Conservation (phyloP, 1,140 invertebrate genomes). For the Sesamia nonagrioides region DNA sequence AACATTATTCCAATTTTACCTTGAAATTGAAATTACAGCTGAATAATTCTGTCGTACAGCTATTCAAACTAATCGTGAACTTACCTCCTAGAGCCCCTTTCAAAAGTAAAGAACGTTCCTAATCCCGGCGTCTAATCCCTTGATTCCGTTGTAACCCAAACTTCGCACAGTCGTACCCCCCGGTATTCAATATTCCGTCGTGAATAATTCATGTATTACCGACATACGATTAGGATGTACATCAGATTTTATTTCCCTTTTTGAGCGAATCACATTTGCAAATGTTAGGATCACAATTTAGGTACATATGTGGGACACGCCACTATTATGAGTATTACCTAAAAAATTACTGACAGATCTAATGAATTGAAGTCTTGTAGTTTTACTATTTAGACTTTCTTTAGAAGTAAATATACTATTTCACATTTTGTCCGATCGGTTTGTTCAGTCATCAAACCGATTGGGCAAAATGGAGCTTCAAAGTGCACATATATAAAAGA, state of each 20-base stretch:
- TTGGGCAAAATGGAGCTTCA: too few relatives aligned
- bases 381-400: background rate
- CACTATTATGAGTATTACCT: conserved; percentile 28
- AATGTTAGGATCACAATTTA: conserved; percentile 25
- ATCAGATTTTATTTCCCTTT: conserved; percentile 45
- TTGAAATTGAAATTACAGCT: background rate
- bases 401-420: too few relatives aligned
- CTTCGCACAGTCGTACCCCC: background rate
- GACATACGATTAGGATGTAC: conserved; percentile 48
- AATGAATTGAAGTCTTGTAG: background rate
- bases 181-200: conserved; percentile 44
- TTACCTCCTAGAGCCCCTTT: background rate
- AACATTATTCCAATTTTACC: too few relatives aligned
- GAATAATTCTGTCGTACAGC: background rate
- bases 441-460: too few relatives aligned
- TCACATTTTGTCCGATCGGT: too few relatives aligned
- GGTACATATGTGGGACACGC: background rate
- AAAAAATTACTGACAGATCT: background rate
- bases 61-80: background rate
- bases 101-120: conserved; percentile 10
- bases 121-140: conserved; percentile 4
- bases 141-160: conserved; percentile 22
- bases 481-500: too few relatives aligned
- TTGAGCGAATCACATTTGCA: conserved; percentile 41
- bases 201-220: conserved; percentile 47